Evolutionary conservation across 2,888 invertebrate genomes (phyloP), one percentile per base, ranked within the genome.

Genomic region (Agonopterix subpropinquella): DNA sequence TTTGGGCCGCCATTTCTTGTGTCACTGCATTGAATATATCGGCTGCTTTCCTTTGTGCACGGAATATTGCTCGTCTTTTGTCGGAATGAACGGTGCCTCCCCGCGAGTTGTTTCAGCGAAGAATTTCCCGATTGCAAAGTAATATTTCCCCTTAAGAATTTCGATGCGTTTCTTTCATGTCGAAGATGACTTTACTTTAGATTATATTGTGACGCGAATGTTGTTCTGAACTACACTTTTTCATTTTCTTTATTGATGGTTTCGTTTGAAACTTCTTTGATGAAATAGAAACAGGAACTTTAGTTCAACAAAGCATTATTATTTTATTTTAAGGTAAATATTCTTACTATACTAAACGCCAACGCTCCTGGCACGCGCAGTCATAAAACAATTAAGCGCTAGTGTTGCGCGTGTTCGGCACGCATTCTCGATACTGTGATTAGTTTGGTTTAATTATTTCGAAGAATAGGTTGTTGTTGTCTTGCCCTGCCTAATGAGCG

Each of bases 21-120:
- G 87, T 87, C 87, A 87, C 86, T 85, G 85, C 88, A 86, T 86
- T 85, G 86, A 87, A 87, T 87, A 87, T 87, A 87, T 87, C 85
- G 86, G 79, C 76, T 76, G 82, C 77, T 80, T 77, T 79, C 86
- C 87, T 87, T 87, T 87, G 87, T 87, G 83, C 81, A 74, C 80
- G 75, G 85, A 81, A 86, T 87, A 87, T 86, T 86, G 87, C 85
- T 85, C 80, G 80, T 85, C 86, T 81, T 84, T 87, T 85, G 81
- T 84, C 82, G 81, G 80, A 85, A 84, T 83, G 85, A 86, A 85
- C 82, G 83, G 81, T 79, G 81, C 85, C 85, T 80, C 74, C 73
- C 82, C 80, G 76, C 81, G 83, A 83, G 84, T 86, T 87, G 87
- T 87, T 87, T 85, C 86, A 81, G 73, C 66, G 59, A 84, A 81